A percentile compares a stretch with the other conserved stretches of the same genome.
Conservation (phyloP, 1,140 invertebrate species). For the Drosophila baimaii region DNA sequence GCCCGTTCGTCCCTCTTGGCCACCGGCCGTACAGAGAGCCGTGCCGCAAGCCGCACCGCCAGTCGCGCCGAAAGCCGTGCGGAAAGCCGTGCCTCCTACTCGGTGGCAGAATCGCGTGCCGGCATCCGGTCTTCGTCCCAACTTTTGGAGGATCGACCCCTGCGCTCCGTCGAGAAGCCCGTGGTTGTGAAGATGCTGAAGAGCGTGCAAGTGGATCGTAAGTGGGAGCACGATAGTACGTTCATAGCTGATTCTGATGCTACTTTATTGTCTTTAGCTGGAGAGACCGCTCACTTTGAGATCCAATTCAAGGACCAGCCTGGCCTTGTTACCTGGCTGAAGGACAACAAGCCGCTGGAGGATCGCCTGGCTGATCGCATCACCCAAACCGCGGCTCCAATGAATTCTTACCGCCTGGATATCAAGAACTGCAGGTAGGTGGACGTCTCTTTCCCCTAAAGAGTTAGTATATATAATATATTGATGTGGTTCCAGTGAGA, state of each 20-base stretch:
- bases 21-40: constrained; percentile 66
- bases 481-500: constrained; percentile 85
- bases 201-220: constrained; percentile 91
- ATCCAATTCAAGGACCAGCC: constrained; percentile 88
- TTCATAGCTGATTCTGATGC: background rate
- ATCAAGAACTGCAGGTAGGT: constrained; percentile 89
- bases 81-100: constrained; percentile 66
- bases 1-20: constrained; percentile 56
- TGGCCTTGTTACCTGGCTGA: constrained; percentile 92
- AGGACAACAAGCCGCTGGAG: constrained; percentile 93
- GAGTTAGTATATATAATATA: background rate
- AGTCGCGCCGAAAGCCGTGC: constrained; percentile 69
- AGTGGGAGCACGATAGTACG: constrained; percentile 85
- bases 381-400: constrained; percentile 85
- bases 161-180: constrained; percentile 84
- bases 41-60: constrained; percentile 67
- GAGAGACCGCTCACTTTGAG: constrained; percentile 93
- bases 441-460: too few species aligned
- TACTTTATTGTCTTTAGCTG: constrained; percentile 86
- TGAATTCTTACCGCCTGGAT: constrained; percentile 88
- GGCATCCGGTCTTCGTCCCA: constrained; percentile 61
- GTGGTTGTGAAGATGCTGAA: constrained; percentile 89
- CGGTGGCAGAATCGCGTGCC: constrained; percentile 60
- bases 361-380: constrained; percentile 91
- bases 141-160: constrained; percentile 57